Evolutionary conservation across 2,797 vertebrate genomes (phyloP), one percentile per base, ranked within the genome.

Genomic region (Sparidentex hasta): DNA sequence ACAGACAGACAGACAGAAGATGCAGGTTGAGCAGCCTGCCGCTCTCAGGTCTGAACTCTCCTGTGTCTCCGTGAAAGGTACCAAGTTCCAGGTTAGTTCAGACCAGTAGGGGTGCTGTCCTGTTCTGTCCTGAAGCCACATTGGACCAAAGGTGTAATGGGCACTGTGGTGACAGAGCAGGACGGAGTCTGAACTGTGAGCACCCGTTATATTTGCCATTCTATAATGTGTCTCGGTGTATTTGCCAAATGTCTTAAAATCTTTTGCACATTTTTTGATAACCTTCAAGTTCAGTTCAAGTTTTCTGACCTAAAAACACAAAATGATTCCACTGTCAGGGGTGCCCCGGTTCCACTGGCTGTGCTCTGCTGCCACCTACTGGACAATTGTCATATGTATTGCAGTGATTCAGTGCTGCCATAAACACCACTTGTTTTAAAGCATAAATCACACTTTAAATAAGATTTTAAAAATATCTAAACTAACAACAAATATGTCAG

Each of bases 61-160:
- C 59, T 52, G 82, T 78, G 62, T 76, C 72, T 38, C 44, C 33
- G 56, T 5, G 69, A n/a, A n/a, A 58, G 4, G 38, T 11, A 11
- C 55, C 61, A 17, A 41, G 76, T 43, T 8, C 12, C 46, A 74
- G 51, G n/a, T 44, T 47, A 6, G 21, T 43, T 52, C 51, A 25
- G 55, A 62, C 84, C 87, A 68, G 38, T 25, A 71, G 87, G 79
- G 84, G 81, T n/a, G 81, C 79, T 84, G 43, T 33, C 6, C 33
- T 33, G 33, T 27, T 3, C 27, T 27, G 27, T 27, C 27, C 27
- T 27, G 5, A 27, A 65, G 12, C 43, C 57, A 44, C 3, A 4
- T 13, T 4, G 7, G 29, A 61, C 41, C 16, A 25, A 20, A 25
- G 5, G 20, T 21, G 63, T 5, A 14, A 57, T 47, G 11, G 51